Percentiles rank a stretch among this genome's conserved stretches.
phyloP scores from a whole-genome alignment of 2,888 invertebrate genomes.

The Galerucella calmariensis region DNA sequence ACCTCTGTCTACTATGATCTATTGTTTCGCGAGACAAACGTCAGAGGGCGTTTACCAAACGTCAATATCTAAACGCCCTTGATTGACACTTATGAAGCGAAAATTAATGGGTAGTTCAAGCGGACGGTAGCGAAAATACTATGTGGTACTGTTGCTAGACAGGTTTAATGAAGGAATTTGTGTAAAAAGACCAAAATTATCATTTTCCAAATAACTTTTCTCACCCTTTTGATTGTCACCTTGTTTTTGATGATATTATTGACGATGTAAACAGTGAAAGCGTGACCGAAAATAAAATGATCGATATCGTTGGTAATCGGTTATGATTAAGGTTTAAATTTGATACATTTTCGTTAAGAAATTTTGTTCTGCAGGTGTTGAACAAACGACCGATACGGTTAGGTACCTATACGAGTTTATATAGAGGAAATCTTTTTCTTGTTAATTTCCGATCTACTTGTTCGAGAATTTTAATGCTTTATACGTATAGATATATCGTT shows the following conservation, averaged over 20 bases:
- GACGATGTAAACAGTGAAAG: slow-evolving; percentile 13
- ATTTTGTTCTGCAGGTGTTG: background rate
- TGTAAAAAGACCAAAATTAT: background rate
- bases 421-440: background rate
- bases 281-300: slow-evolving; percentile 16
- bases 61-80: slow-evolving; percentile 47
- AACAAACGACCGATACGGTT: background rate
- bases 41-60: slow-evolving; percentile 46
- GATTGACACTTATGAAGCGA: slow-evolving; percentile 45
- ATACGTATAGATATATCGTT: background rate
- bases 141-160: slow-evolving; percentile 3
- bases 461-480: background rate
- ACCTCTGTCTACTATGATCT: slow-evolving; percentile 38
- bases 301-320: slow-evolving; percentile 4
- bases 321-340: slow-evolving; percentile 1
- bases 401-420: background rate
- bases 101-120: slow-evolving; percentile 43
- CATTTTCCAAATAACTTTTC: background rate
- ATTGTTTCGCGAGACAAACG: slow-evolving; percentile 48
- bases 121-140: slow-evolving; percentile 43
- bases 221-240: background rate
- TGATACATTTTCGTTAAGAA: background rate
- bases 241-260: background rate
- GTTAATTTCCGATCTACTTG: slow-evolving; percentile 4
- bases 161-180: background rate